Conservation (phyloP, 1,140 invertebrate genomes). For the Drosophila ambigua region DNA sequence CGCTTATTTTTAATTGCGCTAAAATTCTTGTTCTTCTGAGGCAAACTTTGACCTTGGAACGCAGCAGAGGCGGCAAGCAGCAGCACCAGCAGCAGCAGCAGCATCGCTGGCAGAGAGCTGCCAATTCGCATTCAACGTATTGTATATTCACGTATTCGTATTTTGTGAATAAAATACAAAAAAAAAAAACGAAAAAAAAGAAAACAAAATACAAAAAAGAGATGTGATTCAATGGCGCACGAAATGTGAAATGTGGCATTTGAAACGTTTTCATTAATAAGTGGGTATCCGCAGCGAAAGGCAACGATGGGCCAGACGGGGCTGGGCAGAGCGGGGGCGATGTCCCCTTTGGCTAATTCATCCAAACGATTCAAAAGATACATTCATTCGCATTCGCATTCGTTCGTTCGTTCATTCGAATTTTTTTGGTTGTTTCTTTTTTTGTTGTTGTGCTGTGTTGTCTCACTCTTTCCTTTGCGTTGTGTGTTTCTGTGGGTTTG, state of each 20-base stretch:
- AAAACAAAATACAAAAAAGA: constrained; percentile 15
- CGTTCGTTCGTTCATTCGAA: no score
- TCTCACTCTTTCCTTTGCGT: constrained; percentile 14
- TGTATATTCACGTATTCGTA: not conserved
- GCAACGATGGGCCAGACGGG: not conserved
- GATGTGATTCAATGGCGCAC: constrained; percentile 66
- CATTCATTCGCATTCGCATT: no score
- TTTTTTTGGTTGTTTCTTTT: no score
- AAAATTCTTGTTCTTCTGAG: constrained; percentile 49
- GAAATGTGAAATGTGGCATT: constrained; percentile 71
- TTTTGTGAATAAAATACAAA: not conserved
- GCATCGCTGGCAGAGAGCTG: constrained; percentile 40
- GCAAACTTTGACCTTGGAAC: constrained; percentile 75
- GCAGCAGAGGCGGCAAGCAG: constrained; percentile 16
- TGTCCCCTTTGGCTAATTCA: constrained; percentile 51
- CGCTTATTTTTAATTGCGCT: constrained; percentile 60
- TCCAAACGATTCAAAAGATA: constrained; percentile 59
- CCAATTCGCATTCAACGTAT: constrained; percentile 15
- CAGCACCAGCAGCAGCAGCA: constrained; percentile 15
- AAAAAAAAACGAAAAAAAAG: constrained; percentile 19
- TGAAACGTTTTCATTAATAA: constrained; percentile 79
- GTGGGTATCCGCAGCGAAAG: constrained; percentile 28
- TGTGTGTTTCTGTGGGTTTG: constrained; percentile 34
- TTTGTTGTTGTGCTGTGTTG: no score
- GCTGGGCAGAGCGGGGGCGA: not conserved